Conservation (phyloP, 2,888 invertebrate species). For the Pseudoips prasinana region DNA sequence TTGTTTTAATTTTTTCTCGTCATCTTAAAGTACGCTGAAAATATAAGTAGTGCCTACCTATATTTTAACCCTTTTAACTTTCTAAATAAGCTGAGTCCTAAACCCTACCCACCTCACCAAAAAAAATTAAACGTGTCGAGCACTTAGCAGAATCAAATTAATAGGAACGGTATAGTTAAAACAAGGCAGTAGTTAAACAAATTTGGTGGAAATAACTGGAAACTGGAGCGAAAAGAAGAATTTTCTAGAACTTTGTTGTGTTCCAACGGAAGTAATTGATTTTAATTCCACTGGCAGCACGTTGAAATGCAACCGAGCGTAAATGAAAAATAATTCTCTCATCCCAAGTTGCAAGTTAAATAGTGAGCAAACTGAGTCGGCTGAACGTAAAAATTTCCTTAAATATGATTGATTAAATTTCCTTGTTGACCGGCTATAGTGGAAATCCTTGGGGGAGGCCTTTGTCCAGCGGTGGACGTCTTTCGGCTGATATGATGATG, state of each 20-base stretch:
- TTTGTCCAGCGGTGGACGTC: no score
- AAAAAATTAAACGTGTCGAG: conserved; percentile 4
- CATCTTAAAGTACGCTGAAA: no score
- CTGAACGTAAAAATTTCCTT: no score
- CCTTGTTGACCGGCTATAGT: conserved; percentile 36
- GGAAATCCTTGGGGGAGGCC: no score
- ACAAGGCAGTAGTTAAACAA: conserved; percentile 27
- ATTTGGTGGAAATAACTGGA: conserved; percentile 45
- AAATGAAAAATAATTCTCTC: conserved; percentile 75
- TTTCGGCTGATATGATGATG: no score
- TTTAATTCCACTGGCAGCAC: conserved; percentile 66
- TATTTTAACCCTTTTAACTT: no score
- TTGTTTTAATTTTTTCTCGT: no score
- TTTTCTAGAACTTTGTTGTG: conserved; percentile 59
- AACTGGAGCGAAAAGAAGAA: conserved; percentile 41
- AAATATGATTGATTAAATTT: no score
- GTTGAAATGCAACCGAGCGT: conserved; percentile 61
- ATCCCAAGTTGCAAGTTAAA: conserved; percentile 60
- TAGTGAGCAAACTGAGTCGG: conserved; percentile 37
- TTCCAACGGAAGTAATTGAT: conserved; percentile 68
- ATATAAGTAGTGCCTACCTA: no score
- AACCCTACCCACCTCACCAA: no score
- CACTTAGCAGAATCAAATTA: no score
- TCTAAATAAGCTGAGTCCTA: no score
- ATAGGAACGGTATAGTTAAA: background rate